Conservation (phyloP, 2,113 vertebrate genomes). For the Antechinus flavipes region DNA sequence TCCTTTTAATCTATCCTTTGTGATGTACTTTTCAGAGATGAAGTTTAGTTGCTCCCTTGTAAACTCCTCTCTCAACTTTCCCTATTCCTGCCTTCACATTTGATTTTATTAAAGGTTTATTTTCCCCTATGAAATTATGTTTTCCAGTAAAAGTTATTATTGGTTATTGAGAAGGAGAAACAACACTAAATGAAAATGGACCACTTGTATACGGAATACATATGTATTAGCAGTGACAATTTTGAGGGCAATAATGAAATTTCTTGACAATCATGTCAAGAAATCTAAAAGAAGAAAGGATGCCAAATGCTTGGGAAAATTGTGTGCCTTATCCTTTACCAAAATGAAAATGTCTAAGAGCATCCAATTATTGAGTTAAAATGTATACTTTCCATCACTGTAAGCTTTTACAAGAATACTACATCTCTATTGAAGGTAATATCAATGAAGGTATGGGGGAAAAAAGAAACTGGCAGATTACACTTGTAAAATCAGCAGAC, state of each 20-base stretch:
- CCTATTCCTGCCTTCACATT: not conserved
- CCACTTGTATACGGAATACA: not conserved
- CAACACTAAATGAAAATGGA: not conserved
- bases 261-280: not conserved
- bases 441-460: not conserved
- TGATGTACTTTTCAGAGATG: not conserved
- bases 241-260: not conserved
- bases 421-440: not conserved
- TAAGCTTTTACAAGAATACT: not conserved
- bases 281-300: not conserved
- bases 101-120: not conserved
- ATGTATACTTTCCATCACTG: not conserved
- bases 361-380: not conserved
- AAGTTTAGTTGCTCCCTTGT: not conserved
- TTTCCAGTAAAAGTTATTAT: not conserved
- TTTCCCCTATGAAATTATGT: not conserved
- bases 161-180: not conserved
- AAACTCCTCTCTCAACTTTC: not conserved
- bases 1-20: not conserved
- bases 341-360: not conserved
- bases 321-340: not conserved
- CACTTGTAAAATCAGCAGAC: not conserved
- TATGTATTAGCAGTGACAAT: not conserved
- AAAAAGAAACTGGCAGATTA: not conserved
- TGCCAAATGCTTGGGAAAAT: not conserved